phyloP scores from a whole-genome alignment of 2,888 invertebrate genomes.

The Cheilosia scutellata region DNA sequence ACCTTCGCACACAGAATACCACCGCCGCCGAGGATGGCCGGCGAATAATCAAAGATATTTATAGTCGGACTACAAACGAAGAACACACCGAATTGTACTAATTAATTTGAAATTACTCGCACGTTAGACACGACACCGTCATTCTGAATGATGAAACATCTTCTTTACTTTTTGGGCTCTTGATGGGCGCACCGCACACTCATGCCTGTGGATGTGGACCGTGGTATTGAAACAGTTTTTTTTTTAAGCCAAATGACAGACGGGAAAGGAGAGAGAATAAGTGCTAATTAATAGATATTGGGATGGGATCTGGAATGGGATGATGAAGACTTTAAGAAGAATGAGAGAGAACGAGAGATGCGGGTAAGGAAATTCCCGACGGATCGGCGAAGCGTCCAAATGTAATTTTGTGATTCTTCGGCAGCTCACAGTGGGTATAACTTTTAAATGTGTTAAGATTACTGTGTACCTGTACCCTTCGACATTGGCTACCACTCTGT shows the following conservation, averaged over 20 bases:
- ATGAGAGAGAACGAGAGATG: neutral
- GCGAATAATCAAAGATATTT: conserved; percentile 58
- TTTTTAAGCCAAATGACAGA: conserved; percentile 38
- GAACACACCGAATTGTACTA: conserved; percentile 72
- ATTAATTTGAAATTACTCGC: conserved; percentile 76
- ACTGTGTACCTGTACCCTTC: conserved; percentile 37
- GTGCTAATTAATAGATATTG: conserved; percentile 74
- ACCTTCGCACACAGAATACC: neutral
- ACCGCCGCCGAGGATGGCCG: conserved; percentile 1
- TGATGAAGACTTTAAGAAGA: conserved; percentile 61
- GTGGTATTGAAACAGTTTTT: conserved; percentile 2
- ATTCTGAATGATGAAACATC: conserved; percentile 70
- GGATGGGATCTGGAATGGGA: conserved; percentile 27
- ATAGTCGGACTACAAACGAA: conserved; percentile 36
- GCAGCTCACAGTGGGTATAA: conserved; percentile 35
- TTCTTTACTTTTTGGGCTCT: conserved; percentile 48
- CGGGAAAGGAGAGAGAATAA: conserved; percentile 47
- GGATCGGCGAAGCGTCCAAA: conserved; percentile 61
- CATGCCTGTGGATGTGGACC: neutral
- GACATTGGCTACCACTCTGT: conserved; percentile 48
- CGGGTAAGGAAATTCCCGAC: conserved; percentile 56
- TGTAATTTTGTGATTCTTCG: conserved; percentile 46
- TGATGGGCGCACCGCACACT: neutral
- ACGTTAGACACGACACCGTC: conserved; percentile 75
- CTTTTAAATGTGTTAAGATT: conserved; percentile 39